Base-by-base conservation (phyloP, 2,113 vertebrate species). In the Glareola pratincola region DNA sequence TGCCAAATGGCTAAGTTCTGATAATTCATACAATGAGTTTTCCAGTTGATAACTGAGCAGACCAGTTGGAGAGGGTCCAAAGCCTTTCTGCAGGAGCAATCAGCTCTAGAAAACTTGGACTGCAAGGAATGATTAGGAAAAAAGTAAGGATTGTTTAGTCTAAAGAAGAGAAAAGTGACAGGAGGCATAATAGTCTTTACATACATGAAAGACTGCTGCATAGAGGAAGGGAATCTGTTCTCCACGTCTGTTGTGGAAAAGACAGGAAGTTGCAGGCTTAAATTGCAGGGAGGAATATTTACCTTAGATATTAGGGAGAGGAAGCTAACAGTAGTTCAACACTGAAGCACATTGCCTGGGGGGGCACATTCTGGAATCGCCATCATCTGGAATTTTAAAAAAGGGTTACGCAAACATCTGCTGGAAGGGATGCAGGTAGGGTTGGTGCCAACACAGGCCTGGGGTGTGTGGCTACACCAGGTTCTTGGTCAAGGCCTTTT, bases 141-240 rank as follows among this genome's bases (percentile, higher is more conserved):
- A 92, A 64, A 51, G 26, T 32, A 74, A 59, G 26, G 13, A 45
- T 53, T 96, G 96, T 97, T 97, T 97, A 96, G 96, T 96, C 96
- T 97, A 88, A 74, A 66, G 74, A 83, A 85, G 37, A 48, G 14
- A 85, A 57, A 90, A 91, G 66, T 76, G 96, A 92, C 96, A 93
- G 68, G 74, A 96, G 74, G 87, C 85, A 68, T 85, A 96, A 77
- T 45, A 82, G 63, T 69, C 86, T 91, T 94, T n/a, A 90, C 60
- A 79, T 57, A 78, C 30, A 12, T 37, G 45, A 66, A 79, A 68
- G 77, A 73, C 68, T 7, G 9, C 77, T 37, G 39, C 37, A 43
- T 0, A 85, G 47, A 75, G 68, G 39, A 87, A 71, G 74, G 32
- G 90, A 95, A 96, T 96, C 90, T 85, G 43, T 96, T 97, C 94